These are phyloP conservation scores for Trachythela sp. DNA, from an alignment of 64 coral and sea anemone species.

Conservation along the genomic window DNA sequence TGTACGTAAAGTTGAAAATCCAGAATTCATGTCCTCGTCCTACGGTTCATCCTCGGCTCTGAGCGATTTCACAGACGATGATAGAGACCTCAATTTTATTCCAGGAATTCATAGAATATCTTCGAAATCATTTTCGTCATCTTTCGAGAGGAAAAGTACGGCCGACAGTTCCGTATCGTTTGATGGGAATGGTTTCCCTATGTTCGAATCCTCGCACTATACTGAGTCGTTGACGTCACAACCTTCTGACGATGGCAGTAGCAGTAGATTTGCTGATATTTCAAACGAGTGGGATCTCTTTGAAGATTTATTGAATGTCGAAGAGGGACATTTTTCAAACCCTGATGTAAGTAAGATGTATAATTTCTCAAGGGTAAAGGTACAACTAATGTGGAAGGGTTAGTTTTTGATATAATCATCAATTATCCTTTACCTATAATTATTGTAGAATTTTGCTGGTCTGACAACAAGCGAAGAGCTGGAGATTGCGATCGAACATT, in stretches of 20 bases:
- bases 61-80: constrained; percentile 37
- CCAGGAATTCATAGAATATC: constrained; percentile 91
- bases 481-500: constrained; percentile 3
- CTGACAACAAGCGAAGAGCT: background rate
- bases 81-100: constrained; percentile 82
- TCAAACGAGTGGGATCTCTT: constrained; percentile 91
- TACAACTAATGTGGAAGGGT: no score
- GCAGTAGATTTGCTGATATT: background rate
- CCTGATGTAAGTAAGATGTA: constrained; percentile 57
- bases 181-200: background rate
- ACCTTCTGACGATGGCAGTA: constrained; percentile 25
- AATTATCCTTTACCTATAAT: background rate
- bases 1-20: background rate
- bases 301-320: constrained; percentile 81
- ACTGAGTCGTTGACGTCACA: constrained; percentile 29
- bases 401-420: background rate
- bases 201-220: constrained; percentile 41
- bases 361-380: no score
- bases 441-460: constrained; percentile 4
- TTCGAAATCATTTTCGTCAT: constrained; percentile 22
- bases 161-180: background rate
- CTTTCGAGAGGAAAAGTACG: constrained; percentile 34
- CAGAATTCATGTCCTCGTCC: background rate
- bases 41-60: background rate
- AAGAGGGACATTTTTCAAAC: constrained; percentile 86